Conservation (phyloP, 2,888 invertebrate species). For the Perithous albicinctus region DNA sequence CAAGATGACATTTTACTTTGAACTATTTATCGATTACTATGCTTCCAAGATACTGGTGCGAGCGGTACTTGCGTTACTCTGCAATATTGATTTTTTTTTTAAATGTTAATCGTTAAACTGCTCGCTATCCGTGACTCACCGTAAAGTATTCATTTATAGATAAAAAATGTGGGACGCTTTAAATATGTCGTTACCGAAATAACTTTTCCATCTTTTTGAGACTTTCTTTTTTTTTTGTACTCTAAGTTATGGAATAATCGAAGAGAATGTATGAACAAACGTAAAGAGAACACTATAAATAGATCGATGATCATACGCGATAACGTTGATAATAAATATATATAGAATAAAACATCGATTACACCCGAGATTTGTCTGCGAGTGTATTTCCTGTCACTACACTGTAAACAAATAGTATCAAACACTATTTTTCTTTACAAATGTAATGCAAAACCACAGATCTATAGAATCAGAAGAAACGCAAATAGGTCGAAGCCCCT, state of each 20-base stretch:
- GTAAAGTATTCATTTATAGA: conserved; percentile 22
- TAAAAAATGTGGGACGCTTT: background rate
- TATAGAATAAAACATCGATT: conserved; percentile 50
- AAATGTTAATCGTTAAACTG: background rate
- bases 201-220: conserved; percentile 1
- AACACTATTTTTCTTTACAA: background rate
- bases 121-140: background rate
- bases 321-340: conserved; percentile 23
- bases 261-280: conserved; percentile 29
- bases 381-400: conserved; percentile 23
- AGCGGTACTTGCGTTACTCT: conserved; percentile 21
- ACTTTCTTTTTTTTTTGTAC: conserved; percentile 35
- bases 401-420: conserved; percentile 1
- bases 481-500: no score
- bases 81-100: conserved; percentile 5
- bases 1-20: conserved; percentile 2
- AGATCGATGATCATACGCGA: conserved; percentile 12
- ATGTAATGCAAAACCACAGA: no score
- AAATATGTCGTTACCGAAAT: conserved; percentile 17
- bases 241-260: conserved; percentile 22
- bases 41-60: conserved; percentile 27
- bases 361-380: conserved; percentile 13
- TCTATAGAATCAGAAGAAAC: no score
- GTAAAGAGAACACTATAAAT: conserved; percentile 2
- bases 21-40: conserved; percentile 8